Evolutionary conservation across 2,888 invertebrate species (phyloP).

Genomic region (Amphipoea lucens): DNA sequence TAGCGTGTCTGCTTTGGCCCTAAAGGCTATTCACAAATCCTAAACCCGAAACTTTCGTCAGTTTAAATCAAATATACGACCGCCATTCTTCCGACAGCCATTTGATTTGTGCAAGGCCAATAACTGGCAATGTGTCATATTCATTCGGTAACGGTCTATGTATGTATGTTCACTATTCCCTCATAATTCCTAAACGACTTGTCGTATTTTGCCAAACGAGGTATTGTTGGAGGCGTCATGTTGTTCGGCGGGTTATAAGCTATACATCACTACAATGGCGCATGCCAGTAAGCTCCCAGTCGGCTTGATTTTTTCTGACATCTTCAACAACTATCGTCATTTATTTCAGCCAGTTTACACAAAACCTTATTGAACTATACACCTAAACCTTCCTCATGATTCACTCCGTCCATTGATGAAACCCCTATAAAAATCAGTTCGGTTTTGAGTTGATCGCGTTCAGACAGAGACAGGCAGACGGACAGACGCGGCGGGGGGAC

Average conservation of each 20-base stretch:
- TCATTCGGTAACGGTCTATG: no score
- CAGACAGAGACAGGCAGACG: background rate
- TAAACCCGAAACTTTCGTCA: background rate
- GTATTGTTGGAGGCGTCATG: background rate
- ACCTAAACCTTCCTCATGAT: no score
- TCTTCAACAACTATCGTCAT: no score
- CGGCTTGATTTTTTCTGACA: no score
- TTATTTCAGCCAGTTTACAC: no score
- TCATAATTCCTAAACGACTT: background rate
- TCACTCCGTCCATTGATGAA: no score
- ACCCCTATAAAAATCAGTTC: background rate
- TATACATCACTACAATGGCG: background rate
- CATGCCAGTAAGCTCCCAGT: no score
- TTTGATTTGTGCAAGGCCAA: background rate
- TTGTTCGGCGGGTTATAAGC: background rate
- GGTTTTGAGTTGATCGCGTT: background rate
- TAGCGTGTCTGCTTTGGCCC: no score
- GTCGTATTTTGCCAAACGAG: background rate
- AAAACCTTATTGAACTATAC: no score
- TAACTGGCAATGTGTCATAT: background rate
- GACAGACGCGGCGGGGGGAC: background rate
- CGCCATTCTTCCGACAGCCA: background rate
- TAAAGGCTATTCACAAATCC: background rate
- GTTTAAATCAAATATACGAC: background rate
- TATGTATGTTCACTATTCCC: background rate